Evolutionary conservation across 2,888 invertebrate genomes (phyloP).

Genomic region (Cataglyphis livida): DNA sequence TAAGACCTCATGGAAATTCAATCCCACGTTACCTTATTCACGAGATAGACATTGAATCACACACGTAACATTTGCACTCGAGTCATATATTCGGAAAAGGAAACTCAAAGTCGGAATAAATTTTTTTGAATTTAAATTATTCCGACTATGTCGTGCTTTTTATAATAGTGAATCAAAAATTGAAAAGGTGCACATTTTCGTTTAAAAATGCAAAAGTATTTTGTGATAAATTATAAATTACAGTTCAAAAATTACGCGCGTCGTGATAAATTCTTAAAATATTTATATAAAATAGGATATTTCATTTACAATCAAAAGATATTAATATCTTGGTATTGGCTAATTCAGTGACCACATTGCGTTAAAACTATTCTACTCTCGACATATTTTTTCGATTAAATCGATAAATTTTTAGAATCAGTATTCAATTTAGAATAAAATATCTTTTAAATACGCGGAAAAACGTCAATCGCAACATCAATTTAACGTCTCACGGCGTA

Average conservation of each 20-base stretch:
- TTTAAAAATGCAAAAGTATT: background rate
- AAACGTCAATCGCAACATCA: background rate
- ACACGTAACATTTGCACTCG: background rate
- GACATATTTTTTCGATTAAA: background rate
- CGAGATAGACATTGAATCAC: constrained; percentile 17
- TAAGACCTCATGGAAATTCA: constrained; percentile 45
- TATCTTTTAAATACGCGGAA: background rate
- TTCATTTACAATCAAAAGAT: background rate
- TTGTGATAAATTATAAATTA: background rate
- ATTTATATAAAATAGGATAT: background rate
- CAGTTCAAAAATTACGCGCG: background rate
- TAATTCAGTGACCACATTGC: background rate
- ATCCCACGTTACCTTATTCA: constrained; percentile 11
- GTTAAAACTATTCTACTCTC: background rate
- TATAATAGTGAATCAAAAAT: background rate
- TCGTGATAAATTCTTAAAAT: background rate
- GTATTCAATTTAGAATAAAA: background rate
- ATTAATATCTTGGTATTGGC: background rate
- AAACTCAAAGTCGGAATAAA: background rate
- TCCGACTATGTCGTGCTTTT: background rate
- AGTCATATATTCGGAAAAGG: background rate
- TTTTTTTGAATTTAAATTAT: background rate
- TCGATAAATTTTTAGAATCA: constrained; percentile 24
- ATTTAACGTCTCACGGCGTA: constrained; percentile 38
- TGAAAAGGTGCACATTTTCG: background rate